Evolutionary conservation across 1,140 invertebrate genomes (phyloP).

Genomic region (Papilio polyxenes): DNA sequence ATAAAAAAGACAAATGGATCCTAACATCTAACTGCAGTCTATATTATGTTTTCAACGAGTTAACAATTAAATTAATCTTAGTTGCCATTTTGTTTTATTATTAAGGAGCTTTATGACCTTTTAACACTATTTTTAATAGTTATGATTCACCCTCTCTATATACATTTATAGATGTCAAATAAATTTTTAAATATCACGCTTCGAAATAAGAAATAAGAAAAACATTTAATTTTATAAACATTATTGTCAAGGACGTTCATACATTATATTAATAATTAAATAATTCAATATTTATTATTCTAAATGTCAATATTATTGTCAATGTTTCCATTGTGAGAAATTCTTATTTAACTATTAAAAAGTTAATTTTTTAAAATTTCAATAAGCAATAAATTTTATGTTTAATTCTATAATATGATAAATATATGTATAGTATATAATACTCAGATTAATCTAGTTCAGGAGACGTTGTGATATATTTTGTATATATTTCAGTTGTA

Average conservation of each 20-base stretch:
- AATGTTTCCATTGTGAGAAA: constrained; percentile 48
- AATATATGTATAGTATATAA: constrained; percentile 32
- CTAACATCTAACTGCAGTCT: constrained; percentile 2
- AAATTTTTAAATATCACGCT: constrained; percentile 18
- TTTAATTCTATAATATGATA: constrained; percentile 27
- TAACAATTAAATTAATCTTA: not conserved
- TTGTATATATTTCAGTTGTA: constrained; percentile 31
- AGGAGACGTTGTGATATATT: constrained; percentile 21
- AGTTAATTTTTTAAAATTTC: not conserved
- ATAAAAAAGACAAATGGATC: not conserved
- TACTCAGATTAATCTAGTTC: not conserved
- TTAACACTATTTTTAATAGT: not conserved
- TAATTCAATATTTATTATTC: constrained; percentile 34
- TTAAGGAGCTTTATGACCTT: not conserved
- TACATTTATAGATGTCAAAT: not conserved
- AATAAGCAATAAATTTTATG: constrained; percentile 36
- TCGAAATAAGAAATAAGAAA: not conserved
- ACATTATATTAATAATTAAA: constrained; percentile 19
- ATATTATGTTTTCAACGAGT: not conserved
- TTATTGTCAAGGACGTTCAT: constrained; percentile 39
- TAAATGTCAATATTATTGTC: constrained; percentile 44
- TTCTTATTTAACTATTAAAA: constrained; percentile 41
- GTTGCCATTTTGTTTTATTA: not conserved
- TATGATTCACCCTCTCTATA: not conserved
- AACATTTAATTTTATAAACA: not conserved